Evolutionary conservation across 2,888 invertebrate genomes (phyloP).

Genomic region (Silvanus unidentatus): DNA sequence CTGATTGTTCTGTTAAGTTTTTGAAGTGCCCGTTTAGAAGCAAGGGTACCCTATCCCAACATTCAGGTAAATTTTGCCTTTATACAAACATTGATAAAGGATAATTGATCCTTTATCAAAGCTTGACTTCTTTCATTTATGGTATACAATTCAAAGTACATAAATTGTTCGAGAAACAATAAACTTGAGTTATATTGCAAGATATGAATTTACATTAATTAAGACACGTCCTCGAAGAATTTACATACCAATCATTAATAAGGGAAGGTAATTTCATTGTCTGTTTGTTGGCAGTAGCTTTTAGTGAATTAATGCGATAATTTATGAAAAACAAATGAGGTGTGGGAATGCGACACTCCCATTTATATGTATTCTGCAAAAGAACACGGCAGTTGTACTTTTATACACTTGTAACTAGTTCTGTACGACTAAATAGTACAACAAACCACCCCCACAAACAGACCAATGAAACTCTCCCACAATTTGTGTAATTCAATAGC

Average conservation of each 20-base stretch:
- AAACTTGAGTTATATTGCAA: no score
- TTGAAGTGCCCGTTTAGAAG: constrained; percentile 47
- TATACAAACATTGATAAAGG: constrained; percentile 25
- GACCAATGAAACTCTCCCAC: no score
- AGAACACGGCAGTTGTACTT: background rate
- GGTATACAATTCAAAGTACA: no score
- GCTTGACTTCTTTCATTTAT: constrained; percentile 11
- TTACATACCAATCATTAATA: no score
- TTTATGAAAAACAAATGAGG: constrained; percentile 10
- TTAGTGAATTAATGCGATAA: constrained; percentile 15
- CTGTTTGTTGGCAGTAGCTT: constrained; percentile 5
- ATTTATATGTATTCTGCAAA: background rate
- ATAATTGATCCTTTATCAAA: constrained; percentile 27
- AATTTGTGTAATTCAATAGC: no score
- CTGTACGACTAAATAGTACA: no score
- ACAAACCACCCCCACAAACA: no score
- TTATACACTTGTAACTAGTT: no score
- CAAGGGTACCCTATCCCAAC: constrained; percentile 98
- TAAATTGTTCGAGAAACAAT: no score
- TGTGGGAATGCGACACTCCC: constrained; percentile 4
- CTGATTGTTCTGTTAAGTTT: constrained; percentile 28
- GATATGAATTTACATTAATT: no score
- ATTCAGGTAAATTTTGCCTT: constrained; percentile 72
- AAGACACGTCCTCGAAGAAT: no score
- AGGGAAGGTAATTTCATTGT: no score